Conservation (phyloP, 2,888 invertebrate species). For the Antitype chi region DNA sequence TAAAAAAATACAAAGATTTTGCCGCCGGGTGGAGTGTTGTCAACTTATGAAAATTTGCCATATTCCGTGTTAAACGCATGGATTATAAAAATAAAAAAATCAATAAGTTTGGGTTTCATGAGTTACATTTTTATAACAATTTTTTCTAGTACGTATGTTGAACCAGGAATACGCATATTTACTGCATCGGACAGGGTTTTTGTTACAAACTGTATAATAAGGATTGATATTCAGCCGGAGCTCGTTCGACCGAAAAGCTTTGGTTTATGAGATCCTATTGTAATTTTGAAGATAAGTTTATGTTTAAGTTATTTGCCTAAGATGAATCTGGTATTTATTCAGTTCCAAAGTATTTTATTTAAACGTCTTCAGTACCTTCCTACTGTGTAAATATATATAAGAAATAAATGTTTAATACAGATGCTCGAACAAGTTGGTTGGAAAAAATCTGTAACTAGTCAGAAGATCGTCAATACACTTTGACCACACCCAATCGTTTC, state of each 20-base stretch:
- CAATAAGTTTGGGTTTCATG: too few relatives aligned
- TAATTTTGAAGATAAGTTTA: constrained; percentile 14
- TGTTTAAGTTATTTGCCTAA: constrained; percentile 15
- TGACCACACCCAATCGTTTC: constrained; percentile 41
- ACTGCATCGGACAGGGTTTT: too few relatives aligned
- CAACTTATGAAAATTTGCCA: too few relatives aligned
- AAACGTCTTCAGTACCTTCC: background rate
- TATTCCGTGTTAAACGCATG: too few relatives aligned
- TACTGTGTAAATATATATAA: background rate
- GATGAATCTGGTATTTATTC: background rate
- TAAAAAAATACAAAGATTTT: too few relatives aligned
- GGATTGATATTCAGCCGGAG: background rate
- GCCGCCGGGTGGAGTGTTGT: too few relatives aligned
- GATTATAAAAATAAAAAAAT: too few relatives aligned
- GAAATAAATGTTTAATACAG: background rate
- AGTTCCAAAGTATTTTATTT: background rate
- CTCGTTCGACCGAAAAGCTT: background rate
- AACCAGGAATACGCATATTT: too few relatives aligned
- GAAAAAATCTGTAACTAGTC: background rate
- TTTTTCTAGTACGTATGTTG: too few relatives aligned
- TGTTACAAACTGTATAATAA: too few relatives aligned
- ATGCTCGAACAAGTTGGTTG: background rate
- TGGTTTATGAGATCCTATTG: constrained; percentile 1
- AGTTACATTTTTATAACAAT: too few relatives aligned
- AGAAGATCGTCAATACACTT: background rate